Percentiles rank a stretch among this genome's conserved stretches.
Evolutionary conservation across 2,797 vertebrate genomes (phyloP).

Genomic region (Phoeniculus purpureus): DNA sequence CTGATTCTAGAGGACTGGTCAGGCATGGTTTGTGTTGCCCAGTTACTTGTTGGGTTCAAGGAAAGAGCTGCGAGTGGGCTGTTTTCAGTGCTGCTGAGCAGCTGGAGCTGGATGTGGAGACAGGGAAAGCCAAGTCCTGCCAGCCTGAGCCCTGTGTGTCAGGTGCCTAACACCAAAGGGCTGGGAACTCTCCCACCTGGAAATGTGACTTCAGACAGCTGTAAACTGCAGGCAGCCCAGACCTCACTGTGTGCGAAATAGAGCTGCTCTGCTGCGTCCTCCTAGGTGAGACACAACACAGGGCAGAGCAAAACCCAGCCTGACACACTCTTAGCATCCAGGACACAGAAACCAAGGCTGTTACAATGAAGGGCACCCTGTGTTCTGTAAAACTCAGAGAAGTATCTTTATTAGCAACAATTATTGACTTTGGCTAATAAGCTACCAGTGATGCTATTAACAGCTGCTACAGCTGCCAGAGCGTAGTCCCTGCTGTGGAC

Average conservation of each 20-base stretch:
- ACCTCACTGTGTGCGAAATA: accelerated
- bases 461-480: background rate
- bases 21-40: background rate
- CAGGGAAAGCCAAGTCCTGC: background rate
- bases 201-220: background rate
- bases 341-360: background rate
- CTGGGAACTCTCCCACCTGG: background rate
- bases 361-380: background rate
- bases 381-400: background rate
- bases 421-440: background rate
- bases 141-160: background rate
- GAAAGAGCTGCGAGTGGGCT: background rate
- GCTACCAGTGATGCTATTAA: background rate
- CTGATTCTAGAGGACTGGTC: background rate
- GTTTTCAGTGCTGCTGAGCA: background rate
- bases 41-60: background rate
- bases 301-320: background rate
- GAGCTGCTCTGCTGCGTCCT: background rate
- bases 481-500: background rate
- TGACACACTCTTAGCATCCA: accelerated
- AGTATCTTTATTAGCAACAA: background rate
- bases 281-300: background rate
- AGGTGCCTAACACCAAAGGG: background rate
- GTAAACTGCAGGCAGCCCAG: background rate
- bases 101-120: background rate